phyloP scores from a whole-genome alignment of 1,140 invertebrate species.

The Goniozus legneri region DNA sequence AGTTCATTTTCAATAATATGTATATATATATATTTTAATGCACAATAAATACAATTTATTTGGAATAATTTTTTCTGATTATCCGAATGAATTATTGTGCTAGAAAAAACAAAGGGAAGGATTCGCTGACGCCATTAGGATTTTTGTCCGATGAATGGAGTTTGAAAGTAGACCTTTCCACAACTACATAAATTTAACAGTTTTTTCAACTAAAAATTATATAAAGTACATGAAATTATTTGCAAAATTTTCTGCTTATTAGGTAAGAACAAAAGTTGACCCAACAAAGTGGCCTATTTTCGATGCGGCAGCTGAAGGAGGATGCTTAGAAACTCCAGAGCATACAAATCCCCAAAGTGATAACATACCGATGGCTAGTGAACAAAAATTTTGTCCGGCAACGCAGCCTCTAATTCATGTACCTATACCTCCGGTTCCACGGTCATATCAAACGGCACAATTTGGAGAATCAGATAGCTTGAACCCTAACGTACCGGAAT shows the following conservation, averaged over 20 bases:
- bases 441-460: conserved; percentile 36
- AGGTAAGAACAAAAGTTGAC: conserved; percentile 76
- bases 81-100: conserved; percentile 26
- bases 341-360: conserved; percentile 51
- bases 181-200: conserved; percentile 16
- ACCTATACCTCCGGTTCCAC: conserved; percentile 63
- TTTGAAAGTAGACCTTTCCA: conserved; percentile 43
- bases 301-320: conserved; percentile 56
- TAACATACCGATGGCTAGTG: conserved; percentile 17
- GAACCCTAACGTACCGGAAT: conserved; percentile 84
- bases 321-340: no score
- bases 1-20: neutral
- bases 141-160: conserved; percentile 34
- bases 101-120: conserved; percentile 34
- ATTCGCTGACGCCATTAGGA: conserved; percentile 40
- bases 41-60: conserved; percentile 2
- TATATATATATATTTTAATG: conserved; percentile 2
- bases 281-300: conserved; percentile 84
- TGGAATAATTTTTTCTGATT: neutral
- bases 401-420: conserved; percentile 61
- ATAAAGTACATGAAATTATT: no score
- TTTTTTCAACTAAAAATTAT: no score
- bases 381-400: conserved; percentile 49
- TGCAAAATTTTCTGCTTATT: conserved; percentile 27
- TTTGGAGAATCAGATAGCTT: conserved; percentile 49